A percentile compares a stretch with the other conserved stretches of the same genome.
These are phyloP conservation scores for Alviniconcha strummeri DNA, from an alignment of 2,888 invertebrate genomes.

Conservation along the genomic window DNA sequence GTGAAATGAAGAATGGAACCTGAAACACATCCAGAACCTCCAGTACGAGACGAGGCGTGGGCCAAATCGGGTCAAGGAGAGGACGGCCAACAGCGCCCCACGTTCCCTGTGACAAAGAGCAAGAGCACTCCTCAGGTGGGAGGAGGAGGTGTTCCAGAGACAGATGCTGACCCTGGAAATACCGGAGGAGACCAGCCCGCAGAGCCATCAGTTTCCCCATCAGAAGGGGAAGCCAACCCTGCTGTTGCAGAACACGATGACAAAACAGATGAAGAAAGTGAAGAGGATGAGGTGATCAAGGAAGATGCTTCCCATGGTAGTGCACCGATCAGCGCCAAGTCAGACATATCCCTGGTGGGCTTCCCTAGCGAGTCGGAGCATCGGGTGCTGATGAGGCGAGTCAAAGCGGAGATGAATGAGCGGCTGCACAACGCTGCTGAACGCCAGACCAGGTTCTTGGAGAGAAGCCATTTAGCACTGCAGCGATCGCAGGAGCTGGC, in stretches of 20 bases:
- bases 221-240: not conserved
- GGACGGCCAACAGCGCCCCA: too few relatives aligned
- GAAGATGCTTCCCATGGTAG: not conserved
- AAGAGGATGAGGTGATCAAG: not conserved
- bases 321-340: not conserved
- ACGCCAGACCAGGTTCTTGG: slow-evolving; percentile 9
- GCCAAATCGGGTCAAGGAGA: too few relatives aligned
- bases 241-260: not conserved
- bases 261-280: not conserved
- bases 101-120: too few relatives aligned
- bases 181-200: not conserved
- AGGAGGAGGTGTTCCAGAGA: too few relatives aligned
- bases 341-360: not conserved
- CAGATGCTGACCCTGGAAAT: too few relatives aligned
- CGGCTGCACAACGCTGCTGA: not conserved
- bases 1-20: not conserved
- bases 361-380: not conserved
- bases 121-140: too few relatives aligned
- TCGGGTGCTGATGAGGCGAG: not conserved
- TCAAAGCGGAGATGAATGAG: slow-evolving; percentile 5
- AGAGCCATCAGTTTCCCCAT: not conserved
- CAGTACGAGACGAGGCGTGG: too few relatives aligned
- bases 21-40: too few relatives aligned
- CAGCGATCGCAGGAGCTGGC: too few relatives aligned
- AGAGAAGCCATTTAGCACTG: not conserved